Base-by-base conservation (phyloP, 2,888 invertebrate genomes). In the Sycophila texana region DNA sequence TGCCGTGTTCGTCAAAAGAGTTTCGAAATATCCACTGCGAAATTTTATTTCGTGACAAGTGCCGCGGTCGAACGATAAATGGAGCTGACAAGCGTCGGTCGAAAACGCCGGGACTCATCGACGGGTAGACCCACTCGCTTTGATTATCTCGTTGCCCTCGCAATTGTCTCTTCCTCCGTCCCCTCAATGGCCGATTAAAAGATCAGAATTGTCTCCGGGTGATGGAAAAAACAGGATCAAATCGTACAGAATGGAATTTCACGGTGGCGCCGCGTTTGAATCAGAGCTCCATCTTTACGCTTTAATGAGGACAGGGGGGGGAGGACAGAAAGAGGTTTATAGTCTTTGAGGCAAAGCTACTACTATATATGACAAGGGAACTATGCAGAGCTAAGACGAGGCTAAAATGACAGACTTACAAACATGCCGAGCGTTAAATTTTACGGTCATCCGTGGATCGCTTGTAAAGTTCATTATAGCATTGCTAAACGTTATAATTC, bases 371-470 rank as follows among this genome's bases (percentile, higher is more conserved):
- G 26, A 3, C 3, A 3, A 26, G 10, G n/a, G 16, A 7, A 47
- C 53, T 53, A 14, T 53, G 53, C 53, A 53, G 7, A 39, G 53
- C n/a, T 53, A 47, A 12, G 18, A 65, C 12, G 65, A 65, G 20
- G 51, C 22, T 13, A 4, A 66, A 66, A n/a, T 53, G 67, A 67
- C 26, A 26, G 26, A 53, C 26, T 67, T 67, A 67, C 53, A 61
- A 60, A 72, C 26, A 72, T 14, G n/a, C 14, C 53, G 57, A 20
- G 14, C 57, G 49, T 74, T 74, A 66, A 49, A 51, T 1, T 55
- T 71, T 58, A 74, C 16, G 66, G 16, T 57, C 58, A 66, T 58
- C 66, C 66, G 26, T 57, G 58, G 49, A 66, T 66, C 22, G 58
- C 49, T 66, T 66, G 66, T 39, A 55, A 39, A 49, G 30, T 20